Evolutionary conservation across 2,113 vertebrate species (phyloP).

Genomic region (Uria aalge): DNA sequence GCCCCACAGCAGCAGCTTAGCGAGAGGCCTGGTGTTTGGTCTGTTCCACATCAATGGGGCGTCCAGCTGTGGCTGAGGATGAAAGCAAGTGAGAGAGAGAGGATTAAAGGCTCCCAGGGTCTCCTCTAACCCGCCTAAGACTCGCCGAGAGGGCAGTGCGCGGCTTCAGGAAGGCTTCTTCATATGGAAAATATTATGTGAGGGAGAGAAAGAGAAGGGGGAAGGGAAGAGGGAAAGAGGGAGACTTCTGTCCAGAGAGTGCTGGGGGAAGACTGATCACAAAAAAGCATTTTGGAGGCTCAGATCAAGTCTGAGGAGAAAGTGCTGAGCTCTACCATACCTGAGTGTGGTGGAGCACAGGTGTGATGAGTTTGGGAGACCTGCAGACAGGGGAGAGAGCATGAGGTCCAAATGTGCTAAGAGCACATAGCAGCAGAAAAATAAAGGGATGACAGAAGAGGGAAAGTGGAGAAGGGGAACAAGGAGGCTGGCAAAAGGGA

Average conservation of each 20-base stretch:
- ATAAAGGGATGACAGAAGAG: neutral
- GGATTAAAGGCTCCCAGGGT: slow-evolving; percentile 83
- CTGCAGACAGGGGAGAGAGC: neutral
- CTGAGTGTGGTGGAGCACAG: neutral
- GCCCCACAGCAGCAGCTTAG: slow-evolving; percentile 83
- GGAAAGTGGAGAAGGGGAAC: neutral
- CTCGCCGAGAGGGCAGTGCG: slow-evolving; percentile 71
- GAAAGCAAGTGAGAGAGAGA: slow-evolving; percentile 73
- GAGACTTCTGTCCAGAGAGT: neutral
- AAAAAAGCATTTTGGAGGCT: neutral
- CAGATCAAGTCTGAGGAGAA: neutral
- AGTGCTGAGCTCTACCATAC: neutral
- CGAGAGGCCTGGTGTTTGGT: slow-evolving; percentile 89
- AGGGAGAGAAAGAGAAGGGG: slow-evolving; percentile 70
- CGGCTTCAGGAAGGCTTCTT: slow-evolving; percentile 64
- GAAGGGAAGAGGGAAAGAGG: slow-evolving; percentile 66
- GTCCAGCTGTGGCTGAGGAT: slow-evolving; percentile 81
- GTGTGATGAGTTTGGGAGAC: neutral
- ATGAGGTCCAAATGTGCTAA: fast-evolving
- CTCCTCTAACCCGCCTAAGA: slow-evolving; percentile 78
- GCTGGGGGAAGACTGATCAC: neutral
- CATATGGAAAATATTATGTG: slow-evolving; percentile 83
- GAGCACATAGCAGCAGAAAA: neutral
- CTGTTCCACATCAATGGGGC: slow-evolving; percentile 84
- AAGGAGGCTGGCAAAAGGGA: neutral